A percentile compares a stretch with the other conserved stretches of the same genome.
phyloP scores from a whole-genome alignment of 2,797 vertebrate species.

The Chromis chromis region DNA sequence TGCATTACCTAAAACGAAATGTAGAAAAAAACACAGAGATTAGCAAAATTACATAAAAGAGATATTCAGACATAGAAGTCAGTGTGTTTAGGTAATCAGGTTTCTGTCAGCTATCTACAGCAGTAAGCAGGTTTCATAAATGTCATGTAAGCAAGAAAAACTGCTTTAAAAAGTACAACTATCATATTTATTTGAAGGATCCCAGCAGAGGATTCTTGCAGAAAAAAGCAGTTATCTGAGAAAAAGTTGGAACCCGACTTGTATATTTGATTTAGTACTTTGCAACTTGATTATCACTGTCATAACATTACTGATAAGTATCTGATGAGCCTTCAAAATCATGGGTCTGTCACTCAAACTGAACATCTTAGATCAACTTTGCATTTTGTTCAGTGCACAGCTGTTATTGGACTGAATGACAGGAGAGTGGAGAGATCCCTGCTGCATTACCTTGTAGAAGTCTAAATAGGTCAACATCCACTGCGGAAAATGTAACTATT shows the following conservation, averaged over 20 bases:
- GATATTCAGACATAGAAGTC: neutral
- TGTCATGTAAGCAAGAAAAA: neutral
- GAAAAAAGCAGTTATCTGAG: no score
- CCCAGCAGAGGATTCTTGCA: no score
- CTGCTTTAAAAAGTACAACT: neutral
- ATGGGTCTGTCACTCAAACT: no score
- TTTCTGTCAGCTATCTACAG: no score
- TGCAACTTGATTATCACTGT: no score
- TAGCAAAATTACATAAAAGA: neutral
- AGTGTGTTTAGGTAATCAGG: no score
- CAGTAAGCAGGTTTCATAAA: neutral
- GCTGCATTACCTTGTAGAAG: neutral
- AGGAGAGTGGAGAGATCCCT: neutral
- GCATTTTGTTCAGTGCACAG: neutral
- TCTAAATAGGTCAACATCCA: neutral
- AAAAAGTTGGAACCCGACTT: neutral
- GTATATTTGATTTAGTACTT: no score
- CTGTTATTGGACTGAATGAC: neutral
- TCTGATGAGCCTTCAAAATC: no score
- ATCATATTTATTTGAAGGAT: neutral
- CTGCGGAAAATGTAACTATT: neutral
- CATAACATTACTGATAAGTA: no score
- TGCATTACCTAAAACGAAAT: constrained; percentile 94
- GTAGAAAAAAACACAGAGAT: constrained; percentile 46
- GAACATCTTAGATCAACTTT: no score